Base-by-base conservation (phyloP, 2,888 invertebrate species). In the Archaeoteleia sp. region DNA sequence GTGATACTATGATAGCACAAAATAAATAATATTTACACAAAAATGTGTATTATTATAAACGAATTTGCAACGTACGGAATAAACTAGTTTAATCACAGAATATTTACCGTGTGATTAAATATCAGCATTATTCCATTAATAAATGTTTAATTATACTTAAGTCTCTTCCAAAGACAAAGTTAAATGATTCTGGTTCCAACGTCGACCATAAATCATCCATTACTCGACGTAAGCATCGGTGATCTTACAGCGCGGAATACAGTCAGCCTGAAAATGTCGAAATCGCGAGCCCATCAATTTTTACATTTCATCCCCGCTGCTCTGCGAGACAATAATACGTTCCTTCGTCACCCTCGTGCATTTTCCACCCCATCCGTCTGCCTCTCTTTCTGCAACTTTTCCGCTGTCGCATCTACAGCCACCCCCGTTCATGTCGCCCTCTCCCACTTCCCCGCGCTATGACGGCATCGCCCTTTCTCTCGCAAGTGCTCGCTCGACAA, bases 401-500 rank as follows among this genome's bases (percentile, higher is more conserved):
- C 42, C 42, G 39, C 39, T 20, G 20, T 20, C 23, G 39, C 39
- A 8, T 17, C 39, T 6, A 39, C 20, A 6, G 30, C 10, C n/a
- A 1, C 23, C 8, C 13, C 17, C 23, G n/a, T 12, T 12, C 13
- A n/a, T n/a, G n/a, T n/a, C 27, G 7, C 14, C 10, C 17, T 25
- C 34, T 5, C 20, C 20, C 2, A 5, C 20, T 20, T 32, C 42
- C 42, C 15, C 32, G 42, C 53, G 37, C 39, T 17, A 15, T 12
- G 3, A 20, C 20, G 5, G 20, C 2, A 20, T 55, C 58, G 7
- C 54, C 29, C 34, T 53, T 45, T 61, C 55, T 43, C 45, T 46
- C 61, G 57, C 60, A 51, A 57, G 58, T 66, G 57, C 49, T 60
- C 69, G 74, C 65, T 71, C 72, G 74, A 72, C 77, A 74, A 77